A percentile compares a stretch with the other conserved stretches of the same genome.
phyloP scores from a whole-genome alignment of 2,113 vertebrate genomes.

The Marmota monax region DNA sequence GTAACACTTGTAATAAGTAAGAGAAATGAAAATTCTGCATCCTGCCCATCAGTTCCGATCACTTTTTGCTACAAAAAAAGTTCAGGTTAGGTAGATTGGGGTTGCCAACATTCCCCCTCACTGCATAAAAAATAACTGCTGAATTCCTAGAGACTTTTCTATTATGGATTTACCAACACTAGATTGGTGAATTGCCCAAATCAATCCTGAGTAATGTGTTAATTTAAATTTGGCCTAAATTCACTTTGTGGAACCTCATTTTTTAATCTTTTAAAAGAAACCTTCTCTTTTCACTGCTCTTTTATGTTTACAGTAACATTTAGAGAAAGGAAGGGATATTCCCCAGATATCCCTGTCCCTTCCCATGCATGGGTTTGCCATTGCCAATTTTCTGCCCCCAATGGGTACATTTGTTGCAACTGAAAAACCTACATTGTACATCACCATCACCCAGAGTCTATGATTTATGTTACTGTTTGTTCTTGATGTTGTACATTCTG shows the following conservation, averaged over 20 bases:
- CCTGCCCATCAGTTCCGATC: neutral
- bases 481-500: neutral
- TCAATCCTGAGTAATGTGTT: neutral
- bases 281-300: neutral
- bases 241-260: neutral
- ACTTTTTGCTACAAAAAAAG: neutral
- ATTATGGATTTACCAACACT: neutral
- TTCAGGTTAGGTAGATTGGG: neutral
- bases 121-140: neutral
- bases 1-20: neutral
- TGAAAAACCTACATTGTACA: neutral
- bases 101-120: rapidly evolving
- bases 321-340: neutral
- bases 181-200: neutral
- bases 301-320: neutral
- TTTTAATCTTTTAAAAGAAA: neutral
- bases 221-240: neutral
- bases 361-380: rapidly evolving
- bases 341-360: rapidly evolving
- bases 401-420: neutral
- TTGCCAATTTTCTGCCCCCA: neutral
- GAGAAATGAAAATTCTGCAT: neutral
- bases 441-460: neutral
- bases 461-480: neutral
- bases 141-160: neutral